Evolutionary conservation across 2,113 vertebrate genomes (phyloP).

Genomic region (Oreocharis arfaki): DNA sequence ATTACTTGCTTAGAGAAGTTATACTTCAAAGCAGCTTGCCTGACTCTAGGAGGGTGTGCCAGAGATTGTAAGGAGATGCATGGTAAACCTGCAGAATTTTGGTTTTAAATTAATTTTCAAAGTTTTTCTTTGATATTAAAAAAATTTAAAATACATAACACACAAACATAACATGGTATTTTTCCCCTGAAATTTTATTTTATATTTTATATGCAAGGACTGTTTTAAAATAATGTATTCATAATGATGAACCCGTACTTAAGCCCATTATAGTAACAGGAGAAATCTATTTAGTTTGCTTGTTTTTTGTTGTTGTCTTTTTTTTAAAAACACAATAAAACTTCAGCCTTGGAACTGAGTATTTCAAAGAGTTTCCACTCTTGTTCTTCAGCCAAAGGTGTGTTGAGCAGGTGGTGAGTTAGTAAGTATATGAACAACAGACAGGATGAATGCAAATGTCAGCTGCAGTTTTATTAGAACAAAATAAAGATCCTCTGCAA

Average conservation of each 20-base stretch:
- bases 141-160: neutral
- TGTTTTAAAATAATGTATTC: neutral
- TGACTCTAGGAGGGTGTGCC: neutral
- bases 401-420: neutral
- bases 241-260: neutral
- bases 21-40: neutral
- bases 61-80: neutral
- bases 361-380: neutral
- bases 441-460: neutral
- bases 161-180: neutral
- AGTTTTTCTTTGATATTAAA: neutral
- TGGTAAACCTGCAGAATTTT: neutral
- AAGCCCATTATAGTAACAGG: neutral
- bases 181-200: neutral
- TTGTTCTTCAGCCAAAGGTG: conserved; percentile 19
- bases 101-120: neutral
- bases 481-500: neutral
- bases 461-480: neutral
- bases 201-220: neutral
- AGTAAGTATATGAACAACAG: neutral
- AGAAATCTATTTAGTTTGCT: neutral
- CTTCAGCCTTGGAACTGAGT: neutral
- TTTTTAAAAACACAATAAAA: neutral
- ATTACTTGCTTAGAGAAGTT: neutral
- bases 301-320: no score